Evolutionary conservation across 2,113 vertebrate species (phyloP), one percentile per base, ranked within the genome.

Genomic region (Chiloscyllium plagiosum): DNA sequence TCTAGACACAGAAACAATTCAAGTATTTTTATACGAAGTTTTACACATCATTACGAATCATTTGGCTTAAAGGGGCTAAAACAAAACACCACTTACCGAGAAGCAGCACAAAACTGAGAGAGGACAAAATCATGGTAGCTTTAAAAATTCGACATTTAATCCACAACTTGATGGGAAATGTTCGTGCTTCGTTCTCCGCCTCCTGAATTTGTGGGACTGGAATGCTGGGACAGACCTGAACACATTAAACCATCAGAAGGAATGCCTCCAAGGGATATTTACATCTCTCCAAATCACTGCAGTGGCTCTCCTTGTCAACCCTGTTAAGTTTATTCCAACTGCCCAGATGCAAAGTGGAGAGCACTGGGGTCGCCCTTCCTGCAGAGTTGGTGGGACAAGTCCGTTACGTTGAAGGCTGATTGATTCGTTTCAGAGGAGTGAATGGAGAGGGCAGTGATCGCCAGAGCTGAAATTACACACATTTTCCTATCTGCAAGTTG

Each of bases 201-300:
- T 95, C 93, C 93, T 95, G 68, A 69, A 29, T 70, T 95, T 47
- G 42, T 95, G 93, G 93, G 68, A 95, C 93, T 95, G 66, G 93
- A 95, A 95, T 95, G 93, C 93, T 95, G 93, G 68, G 93, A 95
- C 93, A 95, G 93, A 95, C 93, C 93, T 95, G 93, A 70, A 37
- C 93, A 95, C 93, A 70, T 72, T 95, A 72, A 70, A 95, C 70
- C 68, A 72, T 95, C 42, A 72, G 93, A 37, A 47, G 93, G 37
- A 72, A 95, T 95, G 93, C 37, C 93, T 72, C 68, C 50, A 68
- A 47, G 68, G 68, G 42, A 70, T 29, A 95, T 95, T 95, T 70
- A 72, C 66, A 70, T 95, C 93, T 50, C 70, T 42, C 37, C 66
- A 50, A 70, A 2, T 42, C 93, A 66, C 42, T 22, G 12, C 93